Evolutionary conservation across 2,888 invertebrate species (phyloP).

Genomic region (Endomychus coccineus): DNA sequence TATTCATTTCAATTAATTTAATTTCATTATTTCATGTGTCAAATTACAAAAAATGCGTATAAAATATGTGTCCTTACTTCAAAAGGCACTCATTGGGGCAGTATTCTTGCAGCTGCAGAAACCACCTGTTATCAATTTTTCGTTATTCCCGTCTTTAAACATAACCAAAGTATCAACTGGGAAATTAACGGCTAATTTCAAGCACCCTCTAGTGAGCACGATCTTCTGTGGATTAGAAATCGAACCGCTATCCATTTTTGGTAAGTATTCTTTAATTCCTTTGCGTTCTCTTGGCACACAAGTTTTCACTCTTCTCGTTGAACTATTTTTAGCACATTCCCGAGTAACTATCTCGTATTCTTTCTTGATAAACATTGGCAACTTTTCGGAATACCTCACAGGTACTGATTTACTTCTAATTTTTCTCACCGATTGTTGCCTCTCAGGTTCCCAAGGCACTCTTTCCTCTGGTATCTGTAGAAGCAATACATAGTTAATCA

Average conservation of each 20-base stretch:
- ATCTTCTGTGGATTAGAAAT: constrained; percentile 26
- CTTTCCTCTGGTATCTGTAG: constrained; percentile 35
- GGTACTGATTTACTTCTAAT: constrained; percentile 27
- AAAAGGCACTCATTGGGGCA: too few species aligned
- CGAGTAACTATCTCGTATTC: constrained; percentile 6
- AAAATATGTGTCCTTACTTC: too few species aligned
- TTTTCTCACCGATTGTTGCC: constrained; percentile 21
- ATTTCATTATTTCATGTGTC: too few species aligned
- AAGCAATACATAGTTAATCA: neutral
- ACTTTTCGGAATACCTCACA: constrained; percentile 13
- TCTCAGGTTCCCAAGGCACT: constrained; percentile 37
- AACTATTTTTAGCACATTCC: constrained; percentile 11
- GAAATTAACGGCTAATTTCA: constrained; percentile 34
- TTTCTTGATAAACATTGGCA: constrained; percentile 5
- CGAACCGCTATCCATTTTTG: constrained; percentile 6
- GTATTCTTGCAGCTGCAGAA: constrained; percentile 19
- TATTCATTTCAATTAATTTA: too few species aligned
- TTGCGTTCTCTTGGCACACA: constrained; percentile 6
- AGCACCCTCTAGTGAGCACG: constrained; percentile 29
- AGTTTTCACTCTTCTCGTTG: constrained; percentile 5
- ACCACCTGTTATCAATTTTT: constrained; percentile 25
- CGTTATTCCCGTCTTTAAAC: constrained; percentile 27
- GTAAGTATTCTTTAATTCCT: constrained; percentile 1
- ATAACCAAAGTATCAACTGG: constrained; percentile 33
- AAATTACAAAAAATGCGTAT: too few species aligned